These are phyloP conservation scores for Poliocrania exsul DNA, from an alignment of 2,797 vertebrate genomes.

Conservation along the genomic window DNA sequence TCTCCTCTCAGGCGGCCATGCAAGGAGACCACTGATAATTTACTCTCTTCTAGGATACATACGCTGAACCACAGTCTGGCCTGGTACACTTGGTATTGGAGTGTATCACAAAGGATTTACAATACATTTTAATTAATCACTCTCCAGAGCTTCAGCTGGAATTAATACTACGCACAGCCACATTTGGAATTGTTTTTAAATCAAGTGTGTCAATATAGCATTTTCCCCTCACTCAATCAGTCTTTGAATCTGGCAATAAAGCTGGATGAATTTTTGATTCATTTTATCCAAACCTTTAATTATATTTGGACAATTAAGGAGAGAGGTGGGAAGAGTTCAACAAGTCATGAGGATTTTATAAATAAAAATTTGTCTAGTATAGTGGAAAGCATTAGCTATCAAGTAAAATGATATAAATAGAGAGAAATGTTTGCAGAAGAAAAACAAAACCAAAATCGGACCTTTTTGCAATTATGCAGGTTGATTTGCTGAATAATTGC, in stretches of 20 bases:
- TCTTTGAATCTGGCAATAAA: conserved; percentile 21
- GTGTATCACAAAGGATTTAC: background rate
- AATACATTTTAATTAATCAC: conserved; percentile 25
- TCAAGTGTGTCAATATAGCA: background rate
- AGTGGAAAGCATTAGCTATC: background rate
- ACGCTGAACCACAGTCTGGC: background rate
- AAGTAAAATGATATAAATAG: background rate
- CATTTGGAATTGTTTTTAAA: conserved; percentile 21
- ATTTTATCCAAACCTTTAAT: conserved; percentile 29
- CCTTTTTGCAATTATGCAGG: background rate
- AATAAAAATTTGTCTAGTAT: background rate
- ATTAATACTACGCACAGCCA: background rate
- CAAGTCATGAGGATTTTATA: conserved; percentile 31
- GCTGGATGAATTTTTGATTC: conserved; percentile 23
- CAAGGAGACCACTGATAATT: background rate
- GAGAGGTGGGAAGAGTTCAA: conserved; percentile 8
- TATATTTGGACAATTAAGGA: conserved; percentile 38
- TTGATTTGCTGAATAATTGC: background rate
- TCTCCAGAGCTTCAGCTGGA: conserved; percentile 4
- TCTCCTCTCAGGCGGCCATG: background rate
- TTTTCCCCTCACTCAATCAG: background rate
- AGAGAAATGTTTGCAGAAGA: background rate
- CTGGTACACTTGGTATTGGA: background rate
- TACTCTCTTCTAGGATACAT: background rate
- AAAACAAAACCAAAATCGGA: background rate